These are phyloP conservation scores for Coptotermes formosanus DNA, from an alignment of 1,140 invertebrate genomes.

Conservation along the genomic window DNA sequence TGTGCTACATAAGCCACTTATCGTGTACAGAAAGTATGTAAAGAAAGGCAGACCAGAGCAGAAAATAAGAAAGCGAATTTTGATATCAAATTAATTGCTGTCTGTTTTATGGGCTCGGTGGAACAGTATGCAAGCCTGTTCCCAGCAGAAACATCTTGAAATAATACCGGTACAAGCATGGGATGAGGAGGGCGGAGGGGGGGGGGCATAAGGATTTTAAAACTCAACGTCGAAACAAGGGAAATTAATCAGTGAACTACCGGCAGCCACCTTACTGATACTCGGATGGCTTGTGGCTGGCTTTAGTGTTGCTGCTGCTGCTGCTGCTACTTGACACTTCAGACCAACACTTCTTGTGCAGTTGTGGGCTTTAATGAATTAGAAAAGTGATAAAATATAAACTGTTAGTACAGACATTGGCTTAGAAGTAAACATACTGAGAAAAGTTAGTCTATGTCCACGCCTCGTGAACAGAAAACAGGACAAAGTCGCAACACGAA, in stretches of 20 bases:
- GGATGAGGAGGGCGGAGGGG: not conserved
- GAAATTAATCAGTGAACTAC: not conserved
- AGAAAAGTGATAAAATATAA: not conserved
- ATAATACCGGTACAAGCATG: not conserved
- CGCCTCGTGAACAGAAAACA: too few species aligned
- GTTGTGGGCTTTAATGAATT: not conserved
- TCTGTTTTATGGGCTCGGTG: not conserved
- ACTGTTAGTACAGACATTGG: too few species aligned
- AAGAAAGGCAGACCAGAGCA: not conserved
- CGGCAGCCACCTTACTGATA: not conserved
- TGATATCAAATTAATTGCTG: conserved; percentile 11
- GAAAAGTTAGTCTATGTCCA: too few species aligned
- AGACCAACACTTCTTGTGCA: not conserved
- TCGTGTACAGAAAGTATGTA: not conserved
- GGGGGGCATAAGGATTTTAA: not conserved
- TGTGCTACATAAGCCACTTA: not conserved
- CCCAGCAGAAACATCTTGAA: not conserved
- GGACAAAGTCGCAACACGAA: too few species aligned
- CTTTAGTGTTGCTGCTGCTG: not conserved
- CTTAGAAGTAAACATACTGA: too few species aligned
- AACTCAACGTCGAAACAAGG: not conserved
- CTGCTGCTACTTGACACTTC: not conserved
- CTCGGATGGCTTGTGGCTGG: not conserved
- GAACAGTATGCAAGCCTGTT: not conserved
- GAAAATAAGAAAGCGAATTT: not conserved